These are phyloP conservation scores for Oryzias curvinotus DNA, from an alignment of 2,113 vertebrate genomes.

Conservation along the genomic window DNA sequence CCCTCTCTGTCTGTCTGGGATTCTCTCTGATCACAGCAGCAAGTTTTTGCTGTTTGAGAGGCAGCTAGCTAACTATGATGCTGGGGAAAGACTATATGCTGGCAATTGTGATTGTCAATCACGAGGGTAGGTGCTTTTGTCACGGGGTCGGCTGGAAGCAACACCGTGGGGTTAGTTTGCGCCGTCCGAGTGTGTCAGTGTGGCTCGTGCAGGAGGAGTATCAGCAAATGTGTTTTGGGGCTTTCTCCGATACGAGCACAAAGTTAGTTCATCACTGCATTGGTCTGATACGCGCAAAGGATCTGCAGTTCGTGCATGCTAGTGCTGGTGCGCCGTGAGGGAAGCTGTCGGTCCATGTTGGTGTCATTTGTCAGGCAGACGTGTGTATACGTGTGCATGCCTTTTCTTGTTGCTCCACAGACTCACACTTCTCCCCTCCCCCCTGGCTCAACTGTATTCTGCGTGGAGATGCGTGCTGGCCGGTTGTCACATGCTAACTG, in stretches of 20 bases:
- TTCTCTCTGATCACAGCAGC: constrained; percentile 49
- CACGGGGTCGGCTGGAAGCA: constrained; percentile 17
- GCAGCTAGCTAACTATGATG: constrained; percentile 72
- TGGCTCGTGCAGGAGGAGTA: constrained; percentile 8
- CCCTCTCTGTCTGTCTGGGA: constrained; percentile 43
- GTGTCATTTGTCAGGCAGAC: background rate
- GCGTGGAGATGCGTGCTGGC: constrained; percentile 63
- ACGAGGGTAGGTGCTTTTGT: constrained; percentile 71
- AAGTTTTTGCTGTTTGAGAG: constrained; percentile 53
- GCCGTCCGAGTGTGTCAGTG: constrained; percentile 9
- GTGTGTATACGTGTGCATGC: constrained; percentile 46
- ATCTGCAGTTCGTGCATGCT: constrained; percentile 15
- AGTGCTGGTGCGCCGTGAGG: constrained; percentile 2
- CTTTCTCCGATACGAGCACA: constrained; percentile 7
- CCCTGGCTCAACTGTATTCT: constrained; percentile 43
- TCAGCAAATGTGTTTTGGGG: constrained; percentile 9
- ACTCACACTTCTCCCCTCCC: constrained; percentile 38
- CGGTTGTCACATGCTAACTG: constrained; percentile 36
- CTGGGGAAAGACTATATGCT: constrained; percentile 80
- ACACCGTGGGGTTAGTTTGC: constrained; percentile 23
- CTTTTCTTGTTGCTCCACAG: constrained; percentile 37
- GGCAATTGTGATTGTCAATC: constrained; percentile 80
- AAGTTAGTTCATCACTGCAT: constrained; percentile 40
- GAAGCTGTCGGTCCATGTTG: background rate
- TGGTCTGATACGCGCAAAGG: background rate